A percentile compares a stretch with the other conserved stretches of the same genome.
Conservation (phyloP, 1,140 invertebrate species). For the Fragariocoptes setiger region DNA sequence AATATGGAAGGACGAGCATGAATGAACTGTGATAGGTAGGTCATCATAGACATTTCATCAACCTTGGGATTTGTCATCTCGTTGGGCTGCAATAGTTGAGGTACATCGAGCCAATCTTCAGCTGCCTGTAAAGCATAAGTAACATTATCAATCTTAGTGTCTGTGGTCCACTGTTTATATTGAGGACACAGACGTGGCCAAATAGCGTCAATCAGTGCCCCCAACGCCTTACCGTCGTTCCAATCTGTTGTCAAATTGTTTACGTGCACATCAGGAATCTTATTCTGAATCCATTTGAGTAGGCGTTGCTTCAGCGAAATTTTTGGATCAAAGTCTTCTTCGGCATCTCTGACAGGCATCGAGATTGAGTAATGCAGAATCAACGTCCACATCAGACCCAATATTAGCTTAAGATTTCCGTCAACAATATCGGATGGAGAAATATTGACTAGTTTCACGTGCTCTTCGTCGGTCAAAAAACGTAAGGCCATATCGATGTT, state of each 20-base stretch:
- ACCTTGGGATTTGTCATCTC: conserved; percentile 75
- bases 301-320: conserved; percentile 52
- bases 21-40: conserved; percentile 70
- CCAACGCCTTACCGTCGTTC: conserved; percentile 65
- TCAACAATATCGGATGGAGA: conserved; percentile 82
- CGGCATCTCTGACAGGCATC: conserved; percentile 63
- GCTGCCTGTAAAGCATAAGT: conserved; percentile 66
- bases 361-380: conserved; percentile 85
- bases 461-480: conserved; percentile 53
- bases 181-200: conserved; percentile 60
- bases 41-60: conserved; percentile 90
- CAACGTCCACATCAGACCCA: conserved; percentile 76
- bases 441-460: conserved; percentile 69
- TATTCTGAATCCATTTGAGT: conserved; percentile 60
- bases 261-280: conserved; percentile 43
- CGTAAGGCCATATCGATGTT: conserved; percentile 67
- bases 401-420: conserved; percentile 60
- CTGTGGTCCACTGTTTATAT: conserved; percentile 58
- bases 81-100: conserved; percentile 62
- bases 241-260: conserved; percentile 73
- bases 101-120: conserved; percentile 61
- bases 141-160: conserved; percentile 50
- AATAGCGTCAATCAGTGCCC: conserved; percentile 58
- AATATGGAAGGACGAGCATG: no score
- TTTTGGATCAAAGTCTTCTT: conserved; percentile 19